Conservation (phyloP, 2,888 invertebrate genomes). For the Scotopteryx bipunctaria region DNA sequence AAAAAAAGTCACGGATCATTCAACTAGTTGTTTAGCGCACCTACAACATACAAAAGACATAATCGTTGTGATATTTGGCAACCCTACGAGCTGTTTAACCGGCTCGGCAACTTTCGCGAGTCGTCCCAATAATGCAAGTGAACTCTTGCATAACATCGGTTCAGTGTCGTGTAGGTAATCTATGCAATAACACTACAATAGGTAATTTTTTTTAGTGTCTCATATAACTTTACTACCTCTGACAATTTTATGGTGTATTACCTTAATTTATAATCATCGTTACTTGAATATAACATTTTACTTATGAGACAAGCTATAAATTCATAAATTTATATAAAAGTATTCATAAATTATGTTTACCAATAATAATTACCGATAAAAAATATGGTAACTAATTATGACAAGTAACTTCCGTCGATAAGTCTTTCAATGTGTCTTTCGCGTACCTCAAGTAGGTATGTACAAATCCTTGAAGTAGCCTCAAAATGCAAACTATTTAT, state of each 20-base stretch:
- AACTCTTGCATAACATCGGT: conserved; percentile 60
- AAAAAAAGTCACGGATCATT: too few relatives aligned
- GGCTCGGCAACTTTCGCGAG: conserved; percentile 71
- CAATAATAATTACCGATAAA: too few relatives aligned
- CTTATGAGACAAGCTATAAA: too few relatives aligned
- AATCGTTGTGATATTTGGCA: conserved; percentile 30
- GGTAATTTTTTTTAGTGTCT: conserved; percentile 12
- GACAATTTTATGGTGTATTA: neutral
- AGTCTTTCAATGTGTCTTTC: neutral
- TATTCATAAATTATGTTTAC: too few relatives aligned
- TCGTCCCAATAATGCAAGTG: conserved; percentile 68
- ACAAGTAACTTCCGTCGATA: neutral
- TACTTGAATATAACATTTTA: too few relatives aligned
- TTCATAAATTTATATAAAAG: too few relatives aligned
- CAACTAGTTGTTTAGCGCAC: too few relatives aligned
- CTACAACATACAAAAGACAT: too few relatives aligned
- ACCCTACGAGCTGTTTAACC: conserved; percentile 47
- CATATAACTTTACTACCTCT: conserved; percentile 1
- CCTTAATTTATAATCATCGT: too few relatives aligned
- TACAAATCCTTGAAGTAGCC: conserved; percentile 33
- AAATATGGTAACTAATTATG: too few relatives aligned
- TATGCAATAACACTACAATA: conserved; percentile 27
- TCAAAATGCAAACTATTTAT: conserved; percentile 33
- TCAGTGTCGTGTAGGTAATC: conserved; percentile 40
- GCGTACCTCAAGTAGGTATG: neutral